These are phyloP conservation scores for Megatriorchis doriae DNA, from an alignment of 2,113 vertebrate genomes.

Conservation along the genomic window DNA sequence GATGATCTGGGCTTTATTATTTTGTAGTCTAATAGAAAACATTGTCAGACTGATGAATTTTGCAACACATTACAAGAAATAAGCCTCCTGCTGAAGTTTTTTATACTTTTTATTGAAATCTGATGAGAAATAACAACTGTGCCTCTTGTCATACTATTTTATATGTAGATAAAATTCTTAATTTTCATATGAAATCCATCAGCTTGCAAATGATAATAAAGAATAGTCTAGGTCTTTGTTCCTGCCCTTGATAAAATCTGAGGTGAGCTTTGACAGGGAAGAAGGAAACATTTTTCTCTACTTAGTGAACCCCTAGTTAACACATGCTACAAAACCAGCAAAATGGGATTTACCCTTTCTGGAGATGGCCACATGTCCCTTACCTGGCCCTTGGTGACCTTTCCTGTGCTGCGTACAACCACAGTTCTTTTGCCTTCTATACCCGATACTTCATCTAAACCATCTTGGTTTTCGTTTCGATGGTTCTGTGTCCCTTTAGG, in stretches of 20 bases:
- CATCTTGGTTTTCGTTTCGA: neutral
- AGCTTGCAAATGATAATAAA: neutral
- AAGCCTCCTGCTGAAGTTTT: neutral
- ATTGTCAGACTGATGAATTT: neutral
- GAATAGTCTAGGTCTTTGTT: neutral
- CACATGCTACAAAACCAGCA: neutral
- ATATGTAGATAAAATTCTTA: neutral
- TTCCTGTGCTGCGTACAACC: accelerated
- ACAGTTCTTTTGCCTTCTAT: neutral
- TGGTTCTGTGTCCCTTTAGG: neutral
- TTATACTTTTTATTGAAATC: neutral
- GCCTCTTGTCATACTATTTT: neutral
- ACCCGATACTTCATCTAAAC: neutral
- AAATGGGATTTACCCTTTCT: neutral
- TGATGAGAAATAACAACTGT: neutral
- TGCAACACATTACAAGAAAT: neutral
- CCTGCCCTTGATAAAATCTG: neutral
- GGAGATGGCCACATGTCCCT: neutral
- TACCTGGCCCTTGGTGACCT: neutral
- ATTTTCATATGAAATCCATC: neutral
- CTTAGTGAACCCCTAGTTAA: neutral
- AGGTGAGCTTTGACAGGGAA: neutral
- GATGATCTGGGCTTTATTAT: neutral
- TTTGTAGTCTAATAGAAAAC: neutral
- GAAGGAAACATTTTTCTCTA: neutral